A percentile compares a stretch with the other conserved stretches of the same genome.
Evolutionary conservation across 2,888 invertebrate genomes (phyloP).

Genomic region (Coenonympha arcania): DNA sequence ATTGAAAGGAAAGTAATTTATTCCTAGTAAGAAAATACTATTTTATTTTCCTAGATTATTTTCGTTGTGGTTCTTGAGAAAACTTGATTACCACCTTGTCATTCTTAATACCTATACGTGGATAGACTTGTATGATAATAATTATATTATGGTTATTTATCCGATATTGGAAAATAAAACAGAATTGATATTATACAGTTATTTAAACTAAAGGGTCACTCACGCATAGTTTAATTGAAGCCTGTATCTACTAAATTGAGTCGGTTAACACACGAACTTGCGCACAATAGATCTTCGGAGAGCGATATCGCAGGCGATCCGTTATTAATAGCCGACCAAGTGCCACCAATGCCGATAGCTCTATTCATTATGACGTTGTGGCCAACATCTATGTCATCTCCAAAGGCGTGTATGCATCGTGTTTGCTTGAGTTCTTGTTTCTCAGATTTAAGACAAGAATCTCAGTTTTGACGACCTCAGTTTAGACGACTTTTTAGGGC

Average conservation of each 20-base stretch:
- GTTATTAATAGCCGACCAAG: not conserved
- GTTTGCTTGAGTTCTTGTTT: not conserved
- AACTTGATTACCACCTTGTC: not conserved
- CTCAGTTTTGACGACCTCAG: too few relatives aligned
- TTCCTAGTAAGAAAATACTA: too few relatives aligned
- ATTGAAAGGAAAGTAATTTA: too few relatives aligned
- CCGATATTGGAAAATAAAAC: too few relatives aligned
- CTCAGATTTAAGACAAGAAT: too few relatives aligned
- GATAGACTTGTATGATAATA: not conserved
- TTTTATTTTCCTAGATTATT: too few relatives aligned
- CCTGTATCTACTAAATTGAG: not conserved
- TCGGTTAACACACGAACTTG: not conserved
- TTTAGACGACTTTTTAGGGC: too few relatives aligned
- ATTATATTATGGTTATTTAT: too few relatives aligned
- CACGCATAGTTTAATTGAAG: not conserved
- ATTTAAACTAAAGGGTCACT: too few relatives aligned
- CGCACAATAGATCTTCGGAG: not conserved
- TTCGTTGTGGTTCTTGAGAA: too few relatives aligned
- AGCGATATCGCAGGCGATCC: not conserved
- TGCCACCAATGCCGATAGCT: not conserved
- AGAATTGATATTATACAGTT: too few relatives aligned
- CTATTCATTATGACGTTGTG: constrained; percentile 1
- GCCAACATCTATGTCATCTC: not conserved
- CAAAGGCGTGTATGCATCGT: not conserved
- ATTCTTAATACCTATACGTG: too few relatives aligned